These are phyloP conservation scores for Scylla paramamosain DNA, from an alignment of 1,140 invertebrate genomes.

Conservation along the genomic window DNA sequence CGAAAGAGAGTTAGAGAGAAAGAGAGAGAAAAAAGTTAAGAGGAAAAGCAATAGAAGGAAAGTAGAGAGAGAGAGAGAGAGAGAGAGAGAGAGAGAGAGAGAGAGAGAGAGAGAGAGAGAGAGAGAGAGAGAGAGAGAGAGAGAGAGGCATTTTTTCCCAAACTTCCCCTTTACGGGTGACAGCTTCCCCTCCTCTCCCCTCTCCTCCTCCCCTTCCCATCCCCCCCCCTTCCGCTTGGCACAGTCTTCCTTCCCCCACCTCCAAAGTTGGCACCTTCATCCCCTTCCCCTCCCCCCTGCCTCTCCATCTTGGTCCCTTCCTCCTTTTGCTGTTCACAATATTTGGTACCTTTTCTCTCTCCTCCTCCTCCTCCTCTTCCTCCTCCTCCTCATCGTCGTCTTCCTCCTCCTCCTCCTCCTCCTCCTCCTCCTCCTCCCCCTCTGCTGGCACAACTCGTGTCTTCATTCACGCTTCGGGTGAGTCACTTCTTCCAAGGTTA, in stretches of 20 bases:
- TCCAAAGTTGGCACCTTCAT: not conserved
- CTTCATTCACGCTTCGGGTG: not conserved
- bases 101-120: constrained; percentile 20
- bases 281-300: not conserved
- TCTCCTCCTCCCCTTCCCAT: not conserved
- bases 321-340: too few relatives aligned
- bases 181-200: not conserved
- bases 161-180: not conserved
- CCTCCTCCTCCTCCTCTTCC: not conserved
- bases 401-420: not conserved
- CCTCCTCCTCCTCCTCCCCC: constrained; percentile 30
- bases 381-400: not conserved
- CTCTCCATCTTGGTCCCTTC: not conserved
- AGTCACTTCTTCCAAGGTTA: constrained; percentile 1
- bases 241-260: not conserved
- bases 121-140: not conserved
- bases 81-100: not conserved
- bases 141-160: not conserved
- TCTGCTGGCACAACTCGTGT: not conserved
- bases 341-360: too few relatives aligned
- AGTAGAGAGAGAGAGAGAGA: not conserved
- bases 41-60: too few relatives aligned
- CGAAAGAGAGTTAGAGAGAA: not conserved
- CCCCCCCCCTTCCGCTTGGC: not conserved
- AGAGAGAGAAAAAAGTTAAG: not conserved